Evolutionary conservation across 2,888 invertebrate genomes (phyloP).

Genomic region (Pemphredon lugubris): DNA sequence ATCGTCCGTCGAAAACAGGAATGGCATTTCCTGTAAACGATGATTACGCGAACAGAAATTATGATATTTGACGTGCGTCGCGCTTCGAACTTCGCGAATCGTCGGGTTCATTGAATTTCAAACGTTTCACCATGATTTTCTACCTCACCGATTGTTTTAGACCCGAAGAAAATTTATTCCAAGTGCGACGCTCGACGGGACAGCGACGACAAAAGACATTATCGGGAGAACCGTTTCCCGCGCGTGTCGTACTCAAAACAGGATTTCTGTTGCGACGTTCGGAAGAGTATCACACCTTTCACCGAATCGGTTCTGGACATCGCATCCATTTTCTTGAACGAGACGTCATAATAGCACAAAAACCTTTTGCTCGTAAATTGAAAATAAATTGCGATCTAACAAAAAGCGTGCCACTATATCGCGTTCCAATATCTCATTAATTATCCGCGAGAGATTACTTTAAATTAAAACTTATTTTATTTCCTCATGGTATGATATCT

Average conservation of each 20-base stretch:
- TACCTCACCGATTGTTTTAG: not conserved
- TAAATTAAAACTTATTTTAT: no score
- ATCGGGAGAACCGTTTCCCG: no score
- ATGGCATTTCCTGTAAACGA: not conserved
- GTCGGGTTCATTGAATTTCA: no score
- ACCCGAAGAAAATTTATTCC: not conserved
- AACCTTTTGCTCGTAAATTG: not conserved
- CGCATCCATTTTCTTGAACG: slow-evolving; percentile 32
- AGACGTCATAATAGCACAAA: not conserved
- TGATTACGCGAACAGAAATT: not conserved
- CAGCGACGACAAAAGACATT: no score
- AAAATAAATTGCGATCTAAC: not conserved
- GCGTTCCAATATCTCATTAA: no score
- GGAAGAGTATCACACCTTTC: slow-evolving; percentile 45
- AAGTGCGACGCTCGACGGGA: no score
- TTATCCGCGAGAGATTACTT: no score
- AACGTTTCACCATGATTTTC: not conserved
- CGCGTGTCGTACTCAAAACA: not conserved
- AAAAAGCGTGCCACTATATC: not conserved
- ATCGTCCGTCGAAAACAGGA: not conserved
- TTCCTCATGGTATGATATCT: no score
- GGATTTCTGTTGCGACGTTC: slow-evolving; percentile 8
- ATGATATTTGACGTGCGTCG: no score
- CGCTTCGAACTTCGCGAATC: no score
- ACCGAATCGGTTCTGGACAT: slow-evolving; percentile 57